Percentiles rank a stretch among this genome's conserved stretches.
Evolutionary conservation across 1,140 invertebrate genomes (phyloP).

Genomic region (Vanessa atalanta): DNA sequence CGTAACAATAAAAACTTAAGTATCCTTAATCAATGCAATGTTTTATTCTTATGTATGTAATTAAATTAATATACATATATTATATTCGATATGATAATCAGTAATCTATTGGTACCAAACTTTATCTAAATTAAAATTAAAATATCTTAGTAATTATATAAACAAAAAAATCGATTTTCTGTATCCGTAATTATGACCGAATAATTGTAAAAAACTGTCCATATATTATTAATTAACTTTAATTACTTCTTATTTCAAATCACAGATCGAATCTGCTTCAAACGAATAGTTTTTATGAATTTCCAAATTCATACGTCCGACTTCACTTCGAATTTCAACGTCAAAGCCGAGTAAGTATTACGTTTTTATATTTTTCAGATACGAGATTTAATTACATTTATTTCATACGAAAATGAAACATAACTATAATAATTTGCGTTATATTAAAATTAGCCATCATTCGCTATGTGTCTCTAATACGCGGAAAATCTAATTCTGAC

Average conservation of each 20-base stretch:
- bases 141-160: too few species aligned
- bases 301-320: not conserved
- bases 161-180: not conserved
- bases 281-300: not conserved
- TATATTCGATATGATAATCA: too few species aligned
- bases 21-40: too few species aligned
- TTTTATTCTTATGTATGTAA: too few species aligned
- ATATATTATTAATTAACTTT: not conserved
- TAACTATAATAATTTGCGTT: not conserved
- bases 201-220: not conserved
- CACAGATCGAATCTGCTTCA: not conserved
- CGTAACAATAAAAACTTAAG: too few species aligned
- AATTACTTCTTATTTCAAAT: not conserved
- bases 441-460: constrained; percentile 1
- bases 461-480: constrained; percentile 16
- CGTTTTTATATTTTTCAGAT: too few species aligned
- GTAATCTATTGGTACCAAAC: too few species aligned
- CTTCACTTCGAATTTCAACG: not conserved
- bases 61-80: too few species aligned
- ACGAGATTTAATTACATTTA: not conserved
- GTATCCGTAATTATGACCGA: not conserved
- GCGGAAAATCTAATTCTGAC: constrained; percentile 27
- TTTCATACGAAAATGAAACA: too few species aligned
- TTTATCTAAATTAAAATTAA: too few species aligned
- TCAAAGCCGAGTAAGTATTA: not conserved